A percentile compares a stretch with the other conserved stretches of the same genome.
These are phyloP conservation scores for Nezara viridula DNA, from an alignment of 2,888 invertebrate genomes.

Conservation along the genomic window DNA sequence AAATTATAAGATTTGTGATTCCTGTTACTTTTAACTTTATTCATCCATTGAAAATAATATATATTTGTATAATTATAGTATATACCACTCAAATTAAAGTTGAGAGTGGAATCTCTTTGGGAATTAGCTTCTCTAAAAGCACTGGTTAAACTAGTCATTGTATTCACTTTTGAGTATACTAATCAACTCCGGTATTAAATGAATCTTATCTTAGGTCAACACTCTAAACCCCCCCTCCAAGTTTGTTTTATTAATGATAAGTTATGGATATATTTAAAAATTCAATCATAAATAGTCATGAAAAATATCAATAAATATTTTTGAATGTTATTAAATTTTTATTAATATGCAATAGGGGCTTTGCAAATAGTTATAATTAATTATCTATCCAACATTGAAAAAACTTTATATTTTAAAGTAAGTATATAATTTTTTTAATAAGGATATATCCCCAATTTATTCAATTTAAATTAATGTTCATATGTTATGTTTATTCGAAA, in stretches of 20 bases:
- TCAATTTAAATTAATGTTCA: too few relatives aligned
- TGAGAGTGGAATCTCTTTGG: background rate
- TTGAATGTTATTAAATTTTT: background rate
- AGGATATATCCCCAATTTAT: too few relatives aligned
- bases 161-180: background rate
- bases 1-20: background rate
- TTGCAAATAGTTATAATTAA: background rate
- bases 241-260: conserved; percentile 9
- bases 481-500: too few relatives aligned
- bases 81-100: background rate
- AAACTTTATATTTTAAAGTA: background rate
- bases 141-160: conserved; percentile 5
- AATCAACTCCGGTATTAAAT: background rate
- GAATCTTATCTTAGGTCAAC: conserved; percentile 17
- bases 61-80: too few relatives aligned
- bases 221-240: conserved; percentile 9
- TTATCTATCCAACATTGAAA: background rate
- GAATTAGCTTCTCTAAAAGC: conserved; percentile 1
- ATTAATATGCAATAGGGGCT: background rate
- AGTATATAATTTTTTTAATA: background rate
- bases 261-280: background rate
- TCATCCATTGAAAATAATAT: background rate
- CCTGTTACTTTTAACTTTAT: background rate
- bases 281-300: background rate
- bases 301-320: background rate